Evolutionary conservation across 1,140 invertebrate species (phyloP).

Genomic region (Cydia amplana): DNA sequence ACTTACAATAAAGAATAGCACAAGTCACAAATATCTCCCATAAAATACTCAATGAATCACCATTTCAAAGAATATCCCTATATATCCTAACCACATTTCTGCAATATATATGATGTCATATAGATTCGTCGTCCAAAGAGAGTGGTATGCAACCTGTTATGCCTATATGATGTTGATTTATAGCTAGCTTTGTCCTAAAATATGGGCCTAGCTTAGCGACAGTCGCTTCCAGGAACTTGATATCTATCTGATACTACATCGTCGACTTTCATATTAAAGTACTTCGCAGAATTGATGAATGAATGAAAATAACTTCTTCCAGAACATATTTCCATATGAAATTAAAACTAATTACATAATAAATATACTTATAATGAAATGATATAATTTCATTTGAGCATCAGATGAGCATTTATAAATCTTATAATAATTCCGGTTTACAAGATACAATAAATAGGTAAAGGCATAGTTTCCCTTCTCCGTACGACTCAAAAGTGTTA

Average conservation of each 20-base stretch:
- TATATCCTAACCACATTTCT: background rate
- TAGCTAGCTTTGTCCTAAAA: constrained; percentile 22
- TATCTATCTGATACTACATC: constrained; percentile 17
- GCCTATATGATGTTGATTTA: constrained; percentile 4
- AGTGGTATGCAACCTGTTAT: background rate
- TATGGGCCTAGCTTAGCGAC: constrained; percentile 22
- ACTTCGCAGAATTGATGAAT: constrained; percentile 14
- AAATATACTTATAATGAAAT: too few relatives aligned
- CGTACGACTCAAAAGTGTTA: too few relatives aligned
- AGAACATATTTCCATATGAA: too few relatives aligned
- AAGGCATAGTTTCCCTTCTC: background rate
- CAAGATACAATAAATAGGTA: background rate
- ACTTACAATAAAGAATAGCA: too few relatives aligned
- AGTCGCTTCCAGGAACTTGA: constrained; percentile 11
- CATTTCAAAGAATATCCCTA: background rate
- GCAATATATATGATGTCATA: background rate
- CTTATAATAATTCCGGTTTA: background rate
- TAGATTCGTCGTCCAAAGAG: background rate
- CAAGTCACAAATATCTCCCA: too few relatives aligned
- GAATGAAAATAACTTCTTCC: too few relatives aligned
- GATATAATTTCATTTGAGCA: too few relatives aligned
- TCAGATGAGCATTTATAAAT: background rate
- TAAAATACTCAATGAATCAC: background rate
- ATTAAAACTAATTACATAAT: too few relatives aligned
- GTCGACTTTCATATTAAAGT: constrained; percentile 10